phyloP scores from a whole-genome alignment of 2,888 invertebrate species.

The Romanomermis culicivorax region DNA sequence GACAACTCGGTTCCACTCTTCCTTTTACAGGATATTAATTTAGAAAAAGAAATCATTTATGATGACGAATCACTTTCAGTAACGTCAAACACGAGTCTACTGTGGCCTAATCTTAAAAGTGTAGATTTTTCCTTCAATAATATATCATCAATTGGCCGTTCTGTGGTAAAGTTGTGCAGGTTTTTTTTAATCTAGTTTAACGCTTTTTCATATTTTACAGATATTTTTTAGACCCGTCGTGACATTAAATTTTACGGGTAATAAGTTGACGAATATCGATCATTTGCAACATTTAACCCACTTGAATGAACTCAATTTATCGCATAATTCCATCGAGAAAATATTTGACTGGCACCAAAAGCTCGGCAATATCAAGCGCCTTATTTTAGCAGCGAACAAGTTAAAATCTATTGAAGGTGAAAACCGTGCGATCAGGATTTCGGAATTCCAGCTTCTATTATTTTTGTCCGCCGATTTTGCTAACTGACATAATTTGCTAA shows the following conservation, averaged over 20 bases:
- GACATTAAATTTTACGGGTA: conserved; percentile 40
- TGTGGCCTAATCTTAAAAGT: conserved; percentile 38
- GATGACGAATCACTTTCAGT: neutral
- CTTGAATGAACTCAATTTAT: conserved; percentile 51
- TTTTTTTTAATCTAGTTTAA: neutral
- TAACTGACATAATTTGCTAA: too few relatives aligned
- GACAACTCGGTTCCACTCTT: too few relatives aligned
- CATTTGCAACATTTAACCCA: conserved; percentile 57
- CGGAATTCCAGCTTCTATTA: too few relatives aligned
- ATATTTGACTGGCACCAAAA: conserved; percentile 50
- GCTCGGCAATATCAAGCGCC: conserved; percentile 62
- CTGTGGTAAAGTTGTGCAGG: conserved; percentile 42
- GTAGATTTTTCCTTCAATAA: conserved; percentile 58
- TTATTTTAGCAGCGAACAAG: conserved; percentile 64
- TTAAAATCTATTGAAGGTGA: conserved; percentile 32
- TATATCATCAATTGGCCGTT: conserved; percentile 53
- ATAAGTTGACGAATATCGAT: conserved; percentile 48
- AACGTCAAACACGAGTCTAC: conserved; percentile 19
- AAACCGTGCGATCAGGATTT: too few relatives aligned
- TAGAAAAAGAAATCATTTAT: neutral
- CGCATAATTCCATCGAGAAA: conserved; percentile 50
- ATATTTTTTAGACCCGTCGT: conserved; percentile 37
- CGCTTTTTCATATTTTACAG: conserved; percentile 17
- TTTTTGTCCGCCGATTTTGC: too few relatives aligned
- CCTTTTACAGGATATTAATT: neutral